Evolutionary conservation across 1,140 invertebrate species (phyloP), one percentile per base, ranked within the genome.

Genomic region (Charaxes varanes): DNA sequence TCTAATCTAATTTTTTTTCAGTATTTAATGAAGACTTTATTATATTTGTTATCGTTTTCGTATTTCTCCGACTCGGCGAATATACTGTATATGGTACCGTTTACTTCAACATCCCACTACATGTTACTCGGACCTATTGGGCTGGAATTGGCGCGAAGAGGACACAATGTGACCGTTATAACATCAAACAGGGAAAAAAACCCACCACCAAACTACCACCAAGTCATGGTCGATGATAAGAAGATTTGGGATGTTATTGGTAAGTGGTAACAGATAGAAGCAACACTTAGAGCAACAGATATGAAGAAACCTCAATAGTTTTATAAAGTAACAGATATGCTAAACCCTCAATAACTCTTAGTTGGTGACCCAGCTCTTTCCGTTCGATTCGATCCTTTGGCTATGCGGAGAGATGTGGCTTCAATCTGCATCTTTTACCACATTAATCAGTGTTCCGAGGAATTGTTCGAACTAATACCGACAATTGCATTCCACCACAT

Each of bases 91-190:
- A 36, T 76, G 5, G 35, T 67, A 6, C 64, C 77, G 2, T 63
- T 77, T 33, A 51, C 63, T 2, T 50, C 66, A 0, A 66, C 45
- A 37, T 84, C 79, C 22, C 80, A 85, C 32, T 73, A 71, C 22
- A 74, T 71, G 42, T 46, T 73, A 15, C 47, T 74, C 16, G 59
- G 53, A 17, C 59, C 69, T 1, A 41, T 85, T 14, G 62, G 67
- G 0, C 38, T 70, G 11, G 72, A 71, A 40, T 48, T 87, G n/a
- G 81, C 87, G 0, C 40, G 61, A 0, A 79, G 86, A 32, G 89
- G 88, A 1, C 89, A 90, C 53, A 82, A 89, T 44, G 83, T 90
- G 1, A 90, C 88, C 4, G 76, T 88, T 1, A 83, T 90, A 2
- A 87, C 85, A n/a, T 79, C 83, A 15, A 65, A 79, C 45, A 79